Conservation (phyloP, 1,140 invertebrate species). For the Gonioctena quinquepunctata region DNA sequence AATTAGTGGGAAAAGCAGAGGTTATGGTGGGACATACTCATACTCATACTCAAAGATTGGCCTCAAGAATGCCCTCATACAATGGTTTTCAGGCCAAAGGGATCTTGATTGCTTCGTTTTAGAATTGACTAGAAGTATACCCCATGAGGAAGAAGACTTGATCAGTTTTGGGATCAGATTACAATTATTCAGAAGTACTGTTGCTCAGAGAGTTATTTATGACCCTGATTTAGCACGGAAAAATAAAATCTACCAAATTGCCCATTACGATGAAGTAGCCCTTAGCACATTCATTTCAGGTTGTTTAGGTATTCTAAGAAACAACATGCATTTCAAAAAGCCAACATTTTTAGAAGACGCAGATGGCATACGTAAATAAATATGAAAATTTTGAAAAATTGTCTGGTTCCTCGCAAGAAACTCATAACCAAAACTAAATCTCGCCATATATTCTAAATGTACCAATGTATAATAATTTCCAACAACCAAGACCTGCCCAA, state of each 20-base stretch:
- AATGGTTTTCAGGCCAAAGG: background rate
- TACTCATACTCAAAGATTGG: background rate
- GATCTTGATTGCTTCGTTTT: slow-evolving; percentile 5
- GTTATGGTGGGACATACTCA: slow-evolving; percentile 18
- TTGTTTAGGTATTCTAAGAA: slow-evolving; percentile 12
- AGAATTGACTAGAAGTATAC: slow-evolving; percentile 4
- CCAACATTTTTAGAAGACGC: slow-evolving; percentile 3
- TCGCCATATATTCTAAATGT: too few species aligned
- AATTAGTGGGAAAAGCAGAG: slow-evolving; percentile 18
- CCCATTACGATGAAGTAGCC: slow-evolving; percentile 12
- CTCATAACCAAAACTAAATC: too few species aligned
- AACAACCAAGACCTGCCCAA: too few species aligned
- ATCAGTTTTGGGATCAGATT: background rate
- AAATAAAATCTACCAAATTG: slow-evolving; percentile 12
- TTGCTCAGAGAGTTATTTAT: background rate
- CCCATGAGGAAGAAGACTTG: slow-evolving; percentile 3
- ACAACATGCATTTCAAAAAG: slow-evolving; percentile 19
- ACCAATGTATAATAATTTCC: too few species aligned
- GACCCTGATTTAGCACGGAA: background rate
- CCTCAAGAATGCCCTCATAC: background rate
- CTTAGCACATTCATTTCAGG: slow-evolving; percentile 19
- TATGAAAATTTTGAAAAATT: slow-evolving; percentile 16
- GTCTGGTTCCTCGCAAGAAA: background rate
- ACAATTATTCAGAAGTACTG: slow-evolving; percentile 2
- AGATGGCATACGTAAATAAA: slow-evolving; percentile 7